phyloP scores from a whole-genome alignment of 1,140 invertebrate genomes.

The Scaptomyza graminum region DNA sequence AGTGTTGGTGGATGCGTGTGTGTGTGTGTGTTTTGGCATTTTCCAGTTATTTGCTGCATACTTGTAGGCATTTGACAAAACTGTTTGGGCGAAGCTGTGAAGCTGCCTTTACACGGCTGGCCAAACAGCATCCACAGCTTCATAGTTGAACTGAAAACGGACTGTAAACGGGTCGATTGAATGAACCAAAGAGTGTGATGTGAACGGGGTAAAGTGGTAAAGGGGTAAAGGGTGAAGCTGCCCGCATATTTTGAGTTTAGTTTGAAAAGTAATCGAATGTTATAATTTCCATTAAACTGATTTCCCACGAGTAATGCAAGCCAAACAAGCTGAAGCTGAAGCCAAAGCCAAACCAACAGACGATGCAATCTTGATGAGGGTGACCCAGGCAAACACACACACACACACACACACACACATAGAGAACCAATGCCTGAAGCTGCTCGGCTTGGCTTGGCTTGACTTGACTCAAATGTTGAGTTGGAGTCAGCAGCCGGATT shows the following conservation, averaged over 20 bases:
- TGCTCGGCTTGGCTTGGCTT: background rate
- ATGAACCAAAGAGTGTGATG: too few relatives aligned
- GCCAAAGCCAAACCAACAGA: constrained; percentile 44
- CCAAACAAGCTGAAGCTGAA: constrained; percentile 42
- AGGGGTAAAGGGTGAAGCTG: background rate
- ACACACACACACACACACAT: too few relatives aligned
- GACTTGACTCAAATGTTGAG: background rate
- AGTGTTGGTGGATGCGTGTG: background rate
- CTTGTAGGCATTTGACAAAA: constrained; percentile 68
- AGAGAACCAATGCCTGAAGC: background rate
- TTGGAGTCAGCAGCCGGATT: background rate
- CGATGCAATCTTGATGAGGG: constrained; percentile 69
- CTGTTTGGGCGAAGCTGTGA: constrained; percentile 12
- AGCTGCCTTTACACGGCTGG: constrained; percentile 42
- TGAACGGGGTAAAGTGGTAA: background rate
- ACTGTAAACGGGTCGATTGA: background rate
- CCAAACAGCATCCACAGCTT: constrained; percentile 38
- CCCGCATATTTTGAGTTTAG: constrained; percentile 50
- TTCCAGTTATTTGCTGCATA: constrained; percentile 56
- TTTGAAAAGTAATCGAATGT: constrained; percentile 79
- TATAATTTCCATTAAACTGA: constrained; percentile 82
- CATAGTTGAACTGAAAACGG: constrained; percentile 10
- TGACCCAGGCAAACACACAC: background rate
- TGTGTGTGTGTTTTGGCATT: constrained; percentile 15
- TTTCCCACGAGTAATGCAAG: constrained; percentile 72